phyloP scores from a whole-genome alignment of 2,113 vertebrate genomes.

The Bungarus multicinctus region DNA sequence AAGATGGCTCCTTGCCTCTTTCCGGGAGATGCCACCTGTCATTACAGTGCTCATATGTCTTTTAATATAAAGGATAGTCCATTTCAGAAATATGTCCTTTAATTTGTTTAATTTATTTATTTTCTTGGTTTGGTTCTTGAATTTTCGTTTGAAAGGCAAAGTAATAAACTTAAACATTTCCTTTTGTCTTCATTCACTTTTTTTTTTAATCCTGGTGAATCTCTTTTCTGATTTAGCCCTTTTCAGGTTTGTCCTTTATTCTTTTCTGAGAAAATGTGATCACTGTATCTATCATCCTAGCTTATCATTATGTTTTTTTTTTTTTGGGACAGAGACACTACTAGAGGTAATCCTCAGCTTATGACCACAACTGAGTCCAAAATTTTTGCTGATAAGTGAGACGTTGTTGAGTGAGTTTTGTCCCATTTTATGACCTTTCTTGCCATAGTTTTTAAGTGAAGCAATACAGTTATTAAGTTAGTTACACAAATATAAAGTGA shows the following conservation, averaged over 20 bases:
- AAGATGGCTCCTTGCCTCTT: neutral
- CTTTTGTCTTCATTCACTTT: neutral
- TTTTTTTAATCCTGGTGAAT: neutral
- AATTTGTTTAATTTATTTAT: neutral
- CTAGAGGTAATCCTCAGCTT: neutral
- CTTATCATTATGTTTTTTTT: neutral
- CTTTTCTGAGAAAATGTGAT: neutral
- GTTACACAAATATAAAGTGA: neutral
- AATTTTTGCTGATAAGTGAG: neutral
- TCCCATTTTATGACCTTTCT: neutral
- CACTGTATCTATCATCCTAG: neutral
- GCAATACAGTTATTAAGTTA: neutral
- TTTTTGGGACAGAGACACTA: neutral
- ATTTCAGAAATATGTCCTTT: neutral
- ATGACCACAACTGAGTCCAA: neutral
- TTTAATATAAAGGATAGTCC: neutral
- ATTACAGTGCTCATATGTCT: neutral
- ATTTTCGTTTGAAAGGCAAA: neutral
- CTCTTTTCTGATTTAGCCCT: neutral
- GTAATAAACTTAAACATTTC: neutral
- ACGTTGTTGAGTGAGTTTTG: neutral
- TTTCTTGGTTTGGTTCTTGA: neutral
- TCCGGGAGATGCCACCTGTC: neutral
- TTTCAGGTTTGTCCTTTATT: neutral
- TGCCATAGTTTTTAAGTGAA: neutral